Base-by-base conservation (phyloP, 2,888 invertebrate genomes). In the Phortica okadai region DNA sequence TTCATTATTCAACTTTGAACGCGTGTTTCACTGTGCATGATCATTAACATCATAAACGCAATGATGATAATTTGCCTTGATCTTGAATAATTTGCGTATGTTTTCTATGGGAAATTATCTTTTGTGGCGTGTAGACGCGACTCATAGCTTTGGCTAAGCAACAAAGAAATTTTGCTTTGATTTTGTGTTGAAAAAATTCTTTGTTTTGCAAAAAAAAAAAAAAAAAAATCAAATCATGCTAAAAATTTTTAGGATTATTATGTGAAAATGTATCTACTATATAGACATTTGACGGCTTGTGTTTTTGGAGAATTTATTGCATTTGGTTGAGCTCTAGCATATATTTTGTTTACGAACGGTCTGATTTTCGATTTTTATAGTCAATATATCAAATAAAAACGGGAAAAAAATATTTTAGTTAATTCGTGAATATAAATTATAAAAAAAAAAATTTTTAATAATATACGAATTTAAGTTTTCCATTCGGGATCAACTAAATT, bases 61-160 rank as follows among this genome's bases (percentile, higher is more conserved):
- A n/a, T 42, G 66, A n/a, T 42, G 66, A 11, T 66, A 33, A 16
- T 66, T 45, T 50, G 45, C 69, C 69, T 69, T 69, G 69, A 69
- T 69, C 69, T 69, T 69, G 69, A 69, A 45, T 33, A 21, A 59
- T 59, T n/a, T 62, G 62, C 21, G 10, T 25, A 21, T 21, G 16
- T 62, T 16, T 62, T 62, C 10, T 16, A 62, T 25, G 62, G 21
- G 8, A 62, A 25, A 62, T 25, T 16, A 59, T 50, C 50, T 50
- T 50, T 50, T 50, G 14, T 50, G 50, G 8, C 14, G 50, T 50
- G 50, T 50, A 50, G 50, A 50, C 14, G 50, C 14, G 50, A 50
- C 14, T 50, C 33, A 33, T 3, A 2, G 33, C 33, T 50, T 50
- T 50, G 45, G 14, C 50, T 50, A 14, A 14, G 50, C 14, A 14